Evolutionary conservation across 2,888 invertebrate species (phyloP), one percentile per base, ranked within the genome.

Genomic region (Bursaphelenchus okinawaensis): DNA sequence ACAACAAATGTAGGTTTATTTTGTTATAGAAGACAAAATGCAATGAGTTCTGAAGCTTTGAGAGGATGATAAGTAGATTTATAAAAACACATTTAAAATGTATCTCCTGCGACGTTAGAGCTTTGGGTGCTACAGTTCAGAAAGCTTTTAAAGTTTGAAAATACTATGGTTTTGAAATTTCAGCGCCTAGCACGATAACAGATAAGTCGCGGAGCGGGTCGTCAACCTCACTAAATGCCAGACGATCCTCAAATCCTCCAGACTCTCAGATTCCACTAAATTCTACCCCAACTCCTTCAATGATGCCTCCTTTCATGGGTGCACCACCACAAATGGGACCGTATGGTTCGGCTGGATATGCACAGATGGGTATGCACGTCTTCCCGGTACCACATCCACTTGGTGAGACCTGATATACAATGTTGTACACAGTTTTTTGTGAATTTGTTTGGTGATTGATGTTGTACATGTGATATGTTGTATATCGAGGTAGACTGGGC

Each of bases 361-460:
- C 51, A 9, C 60, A 52, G 22, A 23, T 59, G 52, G 60, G 60
- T 52, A 22, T 50, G 19, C 60, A 59, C 29, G 20, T 59, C 24
- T 59, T 59, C 23, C 60, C 60, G 19, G 20, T 59, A 9, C 60
- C 60, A 4, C 31, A 59, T 59, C 20, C 27, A 3, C 8, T 59
- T 40, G 60, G 51, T 52, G 40, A 40, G 40, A 40, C 40, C n/a
- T n/a, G 40, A 40, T 40, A 40, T 40, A 1, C 40, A 40, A 40
- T 16, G 40, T 16, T 4, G n/a, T n/a, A n/a, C n/a, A n/a, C n/a
- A n/a, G n/a, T n/a, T n/a, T n/a, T n/a, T n/a, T n/a, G n/a, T n/a
- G n/a, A n/a, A n/a, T n/a, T n/a, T n/a, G n/a, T n/a, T n/a, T n/a
- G n/a, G n/a, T n/a, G n/a, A n/a, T 40, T 40, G 40, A 40, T 40